Conservation (phyloP, 2,888 invertebrate species). For the Macrophya annulata region DNA sequence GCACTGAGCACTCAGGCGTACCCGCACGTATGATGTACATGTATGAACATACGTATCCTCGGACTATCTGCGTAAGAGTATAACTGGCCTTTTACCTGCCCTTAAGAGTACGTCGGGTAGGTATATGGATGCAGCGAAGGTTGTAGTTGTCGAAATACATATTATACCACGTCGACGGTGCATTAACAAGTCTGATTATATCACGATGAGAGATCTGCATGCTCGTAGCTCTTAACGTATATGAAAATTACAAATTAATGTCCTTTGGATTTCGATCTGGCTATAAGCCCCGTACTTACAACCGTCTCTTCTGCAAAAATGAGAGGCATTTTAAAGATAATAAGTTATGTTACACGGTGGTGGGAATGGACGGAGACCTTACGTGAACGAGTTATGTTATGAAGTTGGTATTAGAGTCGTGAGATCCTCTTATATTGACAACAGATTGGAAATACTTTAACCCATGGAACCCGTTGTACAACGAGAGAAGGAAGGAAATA, state of each 20-base stretch:
- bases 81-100: slow-evolving; percentile 6
- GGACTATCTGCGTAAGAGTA: neutral
- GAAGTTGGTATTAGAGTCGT: neutral
- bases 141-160: slow-evolving; percentile 17
- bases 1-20: slow-evolving; percentile 25
- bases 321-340: neutral
- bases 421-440: slow-evolving; percentile 39
- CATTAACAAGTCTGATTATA: slow-evolving; percentile 32
- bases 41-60: slow-evolving; percentile 7
- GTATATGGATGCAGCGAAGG: neutral
- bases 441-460: neutral
- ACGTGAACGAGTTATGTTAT: neutral
- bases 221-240: slow-evolving; percentile 3
- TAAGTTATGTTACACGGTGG: neutral
- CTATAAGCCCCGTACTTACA: neutral
- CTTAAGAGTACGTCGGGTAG: neutral
- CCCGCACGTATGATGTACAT: slow-evolving; percentile 24
- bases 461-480: too few relatives aligned
- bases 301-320: neutral
- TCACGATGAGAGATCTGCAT: neutral
- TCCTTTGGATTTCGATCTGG: neutral
- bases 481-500: neutral
- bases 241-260: slow-evolving; percentile 39
- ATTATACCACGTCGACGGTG: slow-evolving; percentile 14
- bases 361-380: neutral